Evolutionary conservation across 1,140 invertebrate genomes (phyloP).

Genomic region (Drosophila triauraria): DNA sequence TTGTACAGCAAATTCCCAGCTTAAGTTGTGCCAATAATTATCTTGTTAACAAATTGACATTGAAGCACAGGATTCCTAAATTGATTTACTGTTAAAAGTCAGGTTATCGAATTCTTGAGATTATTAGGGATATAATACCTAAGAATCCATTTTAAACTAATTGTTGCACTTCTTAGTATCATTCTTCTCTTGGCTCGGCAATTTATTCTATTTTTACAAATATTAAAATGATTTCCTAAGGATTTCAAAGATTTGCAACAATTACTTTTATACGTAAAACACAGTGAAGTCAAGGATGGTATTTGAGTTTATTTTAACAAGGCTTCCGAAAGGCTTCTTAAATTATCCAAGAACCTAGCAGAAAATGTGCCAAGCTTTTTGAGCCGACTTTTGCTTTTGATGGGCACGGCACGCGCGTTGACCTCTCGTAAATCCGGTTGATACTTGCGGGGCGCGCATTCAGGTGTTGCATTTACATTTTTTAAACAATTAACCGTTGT

Average conservation of each 20-base stretch:
- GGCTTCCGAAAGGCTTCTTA: too few species aligned
- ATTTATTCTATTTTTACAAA: background rate
- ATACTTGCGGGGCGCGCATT: conserved; percentile 28
- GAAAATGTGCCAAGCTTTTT: conserved; percentile 4
- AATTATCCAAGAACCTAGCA: background rate
- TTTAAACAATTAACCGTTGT: conserved; percentile 62
- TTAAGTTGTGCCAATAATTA: background rate
- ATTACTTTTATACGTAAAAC: too few species aligned
- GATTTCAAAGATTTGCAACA: background rate
- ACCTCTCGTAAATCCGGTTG: conserved; percentile 53
- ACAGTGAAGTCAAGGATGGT: background rate
- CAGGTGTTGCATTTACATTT: conserved; percentile 51
- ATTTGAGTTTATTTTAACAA: background rate
- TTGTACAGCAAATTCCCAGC: background rate
- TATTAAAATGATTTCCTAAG: background rate
- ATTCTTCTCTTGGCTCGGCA: background rate
- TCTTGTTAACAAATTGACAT: background rate
- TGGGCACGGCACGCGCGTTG: conserved; percentile 4
- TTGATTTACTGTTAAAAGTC: too few species aligned
- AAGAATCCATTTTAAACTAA: background rate
- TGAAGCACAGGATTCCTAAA: background rate
- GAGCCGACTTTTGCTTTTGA: conserved; percentile 1
- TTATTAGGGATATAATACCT: too few species aligned
- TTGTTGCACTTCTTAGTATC: background rate
- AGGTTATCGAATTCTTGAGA: too few species aligned